Conservation (phyloP, 2,888 invertebrate genomes). For the Panzeria rudis region DNA sequence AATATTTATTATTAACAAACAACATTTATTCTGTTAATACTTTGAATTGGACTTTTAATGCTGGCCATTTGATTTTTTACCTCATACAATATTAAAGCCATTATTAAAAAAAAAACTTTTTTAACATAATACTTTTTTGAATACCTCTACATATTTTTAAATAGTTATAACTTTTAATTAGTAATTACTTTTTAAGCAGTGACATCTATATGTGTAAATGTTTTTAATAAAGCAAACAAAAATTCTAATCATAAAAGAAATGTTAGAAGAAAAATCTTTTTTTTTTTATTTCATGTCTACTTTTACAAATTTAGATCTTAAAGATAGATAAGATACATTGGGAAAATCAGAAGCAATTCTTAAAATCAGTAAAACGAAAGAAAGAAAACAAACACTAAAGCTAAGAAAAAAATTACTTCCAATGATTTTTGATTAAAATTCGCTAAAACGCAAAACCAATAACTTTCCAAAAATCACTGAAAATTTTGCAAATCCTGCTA, state of each 20-base stretch:
- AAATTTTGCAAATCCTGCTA: no score
- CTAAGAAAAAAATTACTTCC: no score
- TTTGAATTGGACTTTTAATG: background rate
- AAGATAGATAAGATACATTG: no score
- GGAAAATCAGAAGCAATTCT: no score
- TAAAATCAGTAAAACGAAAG: no score
- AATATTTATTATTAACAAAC: background rate
- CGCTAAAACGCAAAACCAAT: no score
- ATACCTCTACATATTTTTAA: background rate
- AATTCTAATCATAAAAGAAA: background rate
- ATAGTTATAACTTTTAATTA: background rate
- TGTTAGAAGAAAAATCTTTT: background rate
- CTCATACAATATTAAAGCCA: background rate
- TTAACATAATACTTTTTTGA: no score
- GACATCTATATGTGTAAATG: background rate
- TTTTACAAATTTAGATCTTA: no score
- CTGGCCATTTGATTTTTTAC: background rate
- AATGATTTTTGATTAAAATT: no score
- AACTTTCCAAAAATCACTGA: no score
- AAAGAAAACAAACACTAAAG: no score
- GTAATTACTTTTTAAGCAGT: constrained; percentile 1
- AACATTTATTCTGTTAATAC: background rate
- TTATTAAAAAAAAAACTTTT: no score
- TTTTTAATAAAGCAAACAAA: background rate
- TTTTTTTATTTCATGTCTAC: constrained; percentile 2